phyloP scores from a whole-genome alignment of 2,888 invertebrate species.

The Rhyacophila evoluta region DNA sequence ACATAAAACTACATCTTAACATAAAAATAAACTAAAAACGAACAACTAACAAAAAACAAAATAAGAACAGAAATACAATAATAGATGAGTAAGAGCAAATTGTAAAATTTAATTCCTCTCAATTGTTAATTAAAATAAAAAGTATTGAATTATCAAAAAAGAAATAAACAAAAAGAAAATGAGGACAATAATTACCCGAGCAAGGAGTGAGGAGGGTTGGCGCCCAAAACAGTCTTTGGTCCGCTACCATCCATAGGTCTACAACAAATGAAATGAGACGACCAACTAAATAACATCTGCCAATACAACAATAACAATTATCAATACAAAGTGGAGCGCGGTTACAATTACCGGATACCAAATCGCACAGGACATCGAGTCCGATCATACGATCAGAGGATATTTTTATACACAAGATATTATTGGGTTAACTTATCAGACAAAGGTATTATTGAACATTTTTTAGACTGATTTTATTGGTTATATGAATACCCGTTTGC shows the following conservation, averaged over 20 bases:
- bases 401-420: too few species aligned
- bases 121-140: conserved; percentile 47
- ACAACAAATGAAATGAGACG: conserved; percentile 66
- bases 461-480: too few species aligned
- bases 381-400: too few species aligned
- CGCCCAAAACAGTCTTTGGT: conserved; percentile 71
- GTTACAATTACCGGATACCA: neutral
- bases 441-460: too few species aligned
- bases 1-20: conserved; percentile 1
- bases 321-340: neutral
- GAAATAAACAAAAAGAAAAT: conserved; percentile 57
- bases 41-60: neutral
- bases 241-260: conserved; percentile 74
- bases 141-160: conserved; percentile 53
- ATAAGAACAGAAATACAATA: neutral
- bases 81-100: neutral
- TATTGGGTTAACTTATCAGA: too few species aligned
- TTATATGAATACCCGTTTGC: too few species aligned
- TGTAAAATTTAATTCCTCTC: neutral
- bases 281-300: conserved; percentile 38
- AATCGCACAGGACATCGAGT: neutral
- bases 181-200: conserved; percentile 73
- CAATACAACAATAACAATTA: neutral
- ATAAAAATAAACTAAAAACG: conserved; percentile 30
- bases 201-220: conserved; percentile 72